A percentile compares a stretch with the other conserved stretches of the same genome.
phyloP scores from a whole-genome alignment of 2,113 vertebrate genomes.

The Paedocypris sp. region DNA sequence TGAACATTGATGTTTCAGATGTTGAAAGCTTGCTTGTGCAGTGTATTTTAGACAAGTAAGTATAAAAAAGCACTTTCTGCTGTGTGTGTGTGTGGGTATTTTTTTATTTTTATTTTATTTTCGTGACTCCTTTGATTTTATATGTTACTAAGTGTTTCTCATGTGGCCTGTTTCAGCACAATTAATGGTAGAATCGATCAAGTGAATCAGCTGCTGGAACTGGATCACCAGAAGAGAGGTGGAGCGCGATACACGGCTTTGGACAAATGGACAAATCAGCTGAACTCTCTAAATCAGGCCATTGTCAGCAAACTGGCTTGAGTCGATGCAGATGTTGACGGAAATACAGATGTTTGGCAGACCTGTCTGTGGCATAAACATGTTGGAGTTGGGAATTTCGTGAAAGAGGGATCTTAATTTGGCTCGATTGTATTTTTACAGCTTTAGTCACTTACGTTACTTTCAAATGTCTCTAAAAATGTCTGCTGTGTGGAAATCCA shows the following conservation, averaged over 20 bases:
- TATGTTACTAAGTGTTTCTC: too few species aligned
- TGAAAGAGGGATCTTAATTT: conserved; percentile 28
- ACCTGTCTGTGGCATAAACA: conserved; percentile 34
- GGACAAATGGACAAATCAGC: conserved; percentile 99
- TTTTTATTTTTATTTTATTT: background rate
- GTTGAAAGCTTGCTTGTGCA: conserved; percentile 99
- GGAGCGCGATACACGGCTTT: conserved; percentile 93
- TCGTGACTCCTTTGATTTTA: background rate
- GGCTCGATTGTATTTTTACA: conserved; percentile 33
- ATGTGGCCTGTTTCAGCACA: conserved; percentile 74
- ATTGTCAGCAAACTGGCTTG: conserved; percentile 99
- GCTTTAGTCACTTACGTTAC: conserved; percentile 30
- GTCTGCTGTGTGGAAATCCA: conserved; percentile 18
- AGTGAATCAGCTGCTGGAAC: conserved; percentile 91
- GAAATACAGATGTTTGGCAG: conserved; percentile 12
- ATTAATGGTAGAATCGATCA: conserved; percentile 91
- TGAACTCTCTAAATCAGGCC: conserved; percentile 98
- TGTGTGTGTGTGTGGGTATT: background rate
- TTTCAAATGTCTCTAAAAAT: conserved; percentile 27
- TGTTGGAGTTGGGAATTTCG: too few species aligned
- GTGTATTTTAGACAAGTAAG: conserved; percentile 99
- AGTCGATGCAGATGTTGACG: conserved; percentile 21
- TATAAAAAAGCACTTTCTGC: conserved; percentile 34
- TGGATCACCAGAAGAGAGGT: conserved; percentile 97
- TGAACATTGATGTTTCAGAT: conserved; percentile 98